Evolutionary conservation across 1,140 invertebrate genomes (phyloP), one percentile per base, ranked within the genome.

Genomic region (Cryptotermes secundus): DNA sequence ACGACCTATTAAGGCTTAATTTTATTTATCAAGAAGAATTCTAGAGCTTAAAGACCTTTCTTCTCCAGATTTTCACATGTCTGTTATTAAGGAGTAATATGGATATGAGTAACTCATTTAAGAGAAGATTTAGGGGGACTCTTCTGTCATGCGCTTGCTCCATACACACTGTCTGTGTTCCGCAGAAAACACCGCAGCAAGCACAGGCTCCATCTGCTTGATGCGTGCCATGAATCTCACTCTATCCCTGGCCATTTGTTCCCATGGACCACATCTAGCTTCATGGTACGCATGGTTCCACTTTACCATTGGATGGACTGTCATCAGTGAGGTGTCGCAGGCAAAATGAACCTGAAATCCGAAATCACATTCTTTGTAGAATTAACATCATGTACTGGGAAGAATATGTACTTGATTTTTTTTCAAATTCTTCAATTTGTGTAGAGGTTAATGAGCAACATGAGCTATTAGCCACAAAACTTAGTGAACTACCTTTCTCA

Each of bases 201-300:
- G 49, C 34, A 49, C n/a, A 34, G 31, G 12, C 34, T 83, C 83
- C 34, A 34, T n/a, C 26, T 26, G 36, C 34, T 12, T n/a, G 9
- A 83, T 72, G 14, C 83, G 53, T 19, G 24, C 9, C 34, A 34
- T 42, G 34, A 95, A 95, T 85, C 93, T 88, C 22, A 88, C 90
- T 36, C 92, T 89, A 86, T 95, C 94, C 24, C 92, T 89, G 2
- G 91, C 93, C 84, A 90, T 90, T 87, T 90, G 87, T 87, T 94
- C 93, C 94, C 94, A 95, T 31, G 90, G 91, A 35, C 94, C 93
- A 87, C 90, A 91, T 49, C 94, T 88, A 24, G 93, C 93, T 59
- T 90, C 90, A 83, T 92, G 90, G 87, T 94, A 93, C 7, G 93
- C 94, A 86, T 89, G 94, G 83, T 92, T 88, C 94, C 93, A 94